phyloP scores from a whole-genome alignment of 2,113 vertebrate genomes.

The Vidua chalybeata region DNA sequence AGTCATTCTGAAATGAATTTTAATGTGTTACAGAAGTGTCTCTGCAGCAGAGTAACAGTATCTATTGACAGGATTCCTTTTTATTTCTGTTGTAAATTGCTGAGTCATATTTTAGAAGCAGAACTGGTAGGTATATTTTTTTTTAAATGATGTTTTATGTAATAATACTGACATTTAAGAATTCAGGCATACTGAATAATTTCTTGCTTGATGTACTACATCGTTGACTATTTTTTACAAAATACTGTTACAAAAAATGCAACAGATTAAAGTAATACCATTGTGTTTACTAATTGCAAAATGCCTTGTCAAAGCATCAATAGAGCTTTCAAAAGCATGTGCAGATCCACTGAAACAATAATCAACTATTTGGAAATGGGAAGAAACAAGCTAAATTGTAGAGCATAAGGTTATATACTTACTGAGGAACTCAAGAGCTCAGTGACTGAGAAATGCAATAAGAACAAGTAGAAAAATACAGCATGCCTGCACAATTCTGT shows the following conservation, averaged over 20 bases:
- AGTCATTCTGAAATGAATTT: conserved; percentile 5
- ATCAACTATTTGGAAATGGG: not conserved
- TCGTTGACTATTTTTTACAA: not conserved
- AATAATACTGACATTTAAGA: not conserved
- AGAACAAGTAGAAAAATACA: not conserved
- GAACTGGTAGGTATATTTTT: not conserved
- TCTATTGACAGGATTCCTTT: not conserved
- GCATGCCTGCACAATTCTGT: not conserved
- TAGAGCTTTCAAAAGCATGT: not conserved
- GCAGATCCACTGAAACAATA: not conserved
- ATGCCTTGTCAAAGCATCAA: not conserved
- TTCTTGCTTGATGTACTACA: not conserved
- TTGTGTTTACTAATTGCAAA: not conserved
- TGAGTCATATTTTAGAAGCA: not conserved
- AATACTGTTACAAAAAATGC: not conserved
- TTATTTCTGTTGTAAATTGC: not conserved
- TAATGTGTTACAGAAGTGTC: not conserved
- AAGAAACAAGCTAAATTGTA: not conserved
- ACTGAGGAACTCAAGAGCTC: not conserved
- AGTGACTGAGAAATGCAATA: not conserved
- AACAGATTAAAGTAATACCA: not conserved
- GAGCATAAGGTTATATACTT: not conserved
- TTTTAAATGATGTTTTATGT: not conserved
- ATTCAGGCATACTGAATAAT: not conserved
- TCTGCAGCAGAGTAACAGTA: not conserved